Evolutionary conservation across 2,888 invertebrate genomes (phyloP).

Genomic region (Leptinotarsa rubiginosa): DNA sequence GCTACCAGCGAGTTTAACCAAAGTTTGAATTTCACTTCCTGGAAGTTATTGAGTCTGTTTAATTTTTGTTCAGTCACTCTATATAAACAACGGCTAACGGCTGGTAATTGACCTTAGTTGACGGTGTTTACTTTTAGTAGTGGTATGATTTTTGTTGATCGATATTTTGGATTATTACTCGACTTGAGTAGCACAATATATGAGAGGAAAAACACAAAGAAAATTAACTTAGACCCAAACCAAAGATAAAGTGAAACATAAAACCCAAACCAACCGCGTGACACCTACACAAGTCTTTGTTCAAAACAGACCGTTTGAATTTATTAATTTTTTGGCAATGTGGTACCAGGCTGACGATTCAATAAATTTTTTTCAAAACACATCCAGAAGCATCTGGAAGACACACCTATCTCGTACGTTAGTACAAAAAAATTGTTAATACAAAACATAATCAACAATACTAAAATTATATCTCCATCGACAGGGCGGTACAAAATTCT

Average conservation of each 20-base stretch:
- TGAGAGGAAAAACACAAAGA: not conserved
- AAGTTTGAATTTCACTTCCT: too few species aligned
- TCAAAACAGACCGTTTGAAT: constrained; percentile 3
- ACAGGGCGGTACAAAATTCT: constrained; percentile 2
- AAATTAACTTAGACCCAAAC: not conserved
- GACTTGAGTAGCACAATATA: not conserved
- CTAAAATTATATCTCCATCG: not conserved
- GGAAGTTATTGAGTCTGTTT: too few species aligned
- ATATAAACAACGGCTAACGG: too few species aligned
- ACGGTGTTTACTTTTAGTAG: too few species aligned
- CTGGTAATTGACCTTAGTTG: too few species aligned
- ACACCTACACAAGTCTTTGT: not conserved
- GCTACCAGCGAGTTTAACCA: too few species aligned
- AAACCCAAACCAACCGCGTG: constrained; percentile 11
- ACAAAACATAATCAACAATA: constrained; percentile 23
- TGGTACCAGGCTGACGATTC: constrained; percentile 58
- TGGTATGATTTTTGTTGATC: too few species aligned
- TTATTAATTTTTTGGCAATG: constrained; percentile 53
- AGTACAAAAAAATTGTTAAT: constrained; percentile 38
- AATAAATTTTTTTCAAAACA: constrained; percentile 31
- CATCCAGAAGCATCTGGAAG: constrained; percentile 40
- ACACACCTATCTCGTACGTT: constrained; percentile 39
- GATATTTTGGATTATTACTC: not conserved
- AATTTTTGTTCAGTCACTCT: too few species aligned
- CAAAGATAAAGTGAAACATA: not conserved